phyloP scores from a whole-genome alignment of 2,113 vertebrate genomes.

The Trichomycterus rosablanca region DNA sequence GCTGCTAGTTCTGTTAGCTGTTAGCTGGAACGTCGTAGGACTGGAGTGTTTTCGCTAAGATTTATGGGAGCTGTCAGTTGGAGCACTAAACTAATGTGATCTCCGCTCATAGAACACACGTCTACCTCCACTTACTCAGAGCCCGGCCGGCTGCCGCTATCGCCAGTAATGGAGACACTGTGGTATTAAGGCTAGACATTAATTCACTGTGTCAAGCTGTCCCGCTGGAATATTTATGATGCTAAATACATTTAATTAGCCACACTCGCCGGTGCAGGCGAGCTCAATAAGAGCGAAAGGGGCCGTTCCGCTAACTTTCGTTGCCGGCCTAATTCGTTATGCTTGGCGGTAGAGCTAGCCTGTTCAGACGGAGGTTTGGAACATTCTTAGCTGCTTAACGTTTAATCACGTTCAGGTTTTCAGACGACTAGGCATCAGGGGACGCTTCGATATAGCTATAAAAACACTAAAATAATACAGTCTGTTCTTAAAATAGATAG shows the following conservation, averaged over 20 bases:
- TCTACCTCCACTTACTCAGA: slow-evolving; percentile 60
- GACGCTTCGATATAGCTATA: not conserved
- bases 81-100: slow-evolving; percentile 56
- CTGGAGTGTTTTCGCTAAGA: slow-evolving; percentile 44
- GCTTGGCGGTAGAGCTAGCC: slow-evolving; percentile 40
- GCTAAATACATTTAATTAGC: slow-evolving; percentile 77
- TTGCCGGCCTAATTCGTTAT: slow-evolving; percentile 55
- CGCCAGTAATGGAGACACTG: slow-evolving; percentile 62
- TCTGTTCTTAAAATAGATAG: too few relatives aligned
- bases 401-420: not conserved
- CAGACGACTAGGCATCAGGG: not conserved
- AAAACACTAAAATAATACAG: too few relatives aligned
- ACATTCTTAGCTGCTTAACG: not conserved
- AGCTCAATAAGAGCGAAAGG: slow-evolving; percentile 65
- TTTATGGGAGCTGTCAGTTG: slow-evolving; percentile 51
- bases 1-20: slow-evolving; percentile 14
- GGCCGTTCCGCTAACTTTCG: slow-evolving; percentile 54
- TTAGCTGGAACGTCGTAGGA: slow-evolving; percentile 6
- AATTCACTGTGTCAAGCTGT: slow-evolving; percentile 73
- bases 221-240: slow-evolving; percentile 75
- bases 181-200: slow-evolving; percentile 69
- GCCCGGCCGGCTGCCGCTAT: slow-evolving; percentile 56
- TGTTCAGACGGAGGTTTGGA: not conserved
- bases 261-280: slow-evolving; percentile 57
- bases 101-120: slow-evolving; percentile 61